Evolutionary conservation across 2,888 invertebrate species (phyloP).

Genomic region (Thysanoteuthis rhombus): DNA sequence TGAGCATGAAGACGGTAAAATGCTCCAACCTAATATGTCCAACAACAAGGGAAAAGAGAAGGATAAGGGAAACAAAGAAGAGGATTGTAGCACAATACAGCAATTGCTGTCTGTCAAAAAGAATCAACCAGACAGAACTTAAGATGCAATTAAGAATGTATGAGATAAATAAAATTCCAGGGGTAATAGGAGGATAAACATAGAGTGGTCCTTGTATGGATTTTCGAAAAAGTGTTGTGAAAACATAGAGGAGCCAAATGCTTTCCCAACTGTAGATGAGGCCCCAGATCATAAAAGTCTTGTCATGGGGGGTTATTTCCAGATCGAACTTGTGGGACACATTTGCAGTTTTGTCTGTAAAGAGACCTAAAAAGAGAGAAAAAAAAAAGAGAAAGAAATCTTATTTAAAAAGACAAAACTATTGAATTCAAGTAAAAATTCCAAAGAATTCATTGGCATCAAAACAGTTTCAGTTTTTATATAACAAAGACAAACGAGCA

Average conservation of each 20-base stretch:
- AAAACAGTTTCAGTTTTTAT: too few species aligned
- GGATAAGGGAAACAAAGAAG: constrained; percentile 44
- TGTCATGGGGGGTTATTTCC: constrained; percentile 55
- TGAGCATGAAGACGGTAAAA: constrained; percentile 42
- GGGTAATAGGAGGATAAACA: constrained; percentile 47
- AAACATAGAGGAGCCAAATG: constrained; percentile 53
- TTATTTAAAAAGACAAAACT: neutral
- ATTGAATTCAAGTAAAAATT: neutral
- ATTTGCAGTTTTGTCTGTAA: constrained; percentile 45
- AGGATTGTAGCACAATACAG: constrained; percentile 46
- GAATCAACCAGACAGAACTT: constrained; percentile 59
- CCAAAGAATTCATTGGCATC: neutral
- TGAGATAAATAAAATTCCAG: constrained; percentile 46
- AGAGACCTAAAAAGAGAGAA: constrained; percentile 45
- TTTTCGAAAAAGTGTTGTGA: constrained; percentile 51
- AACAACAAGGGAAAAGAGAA: constrained; percentile 52
- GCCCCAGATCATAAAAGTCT: constrained; percentile 55
- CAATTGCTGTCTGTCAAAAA: constrained; percentile 56
- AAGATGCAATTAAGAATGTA: constrained; percentile 52
- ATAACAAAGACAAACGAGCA: too few species aligned
- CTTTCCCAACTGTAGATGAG: constrained; percentile 57
- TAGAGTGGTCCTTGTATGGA: constrained; percentile 49
- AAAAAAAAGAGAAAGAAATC: neutral
- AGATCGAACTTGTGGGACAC: constrained; percentile 50
- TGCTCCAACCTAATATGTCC: constrained; percentile 48